Evolutionary conservation across 37 sponge, comb jelly and placozoan species (phyloP), one percentile per base, ranked within the genome.

Genomic region (Axinella damicornis): DNA sequence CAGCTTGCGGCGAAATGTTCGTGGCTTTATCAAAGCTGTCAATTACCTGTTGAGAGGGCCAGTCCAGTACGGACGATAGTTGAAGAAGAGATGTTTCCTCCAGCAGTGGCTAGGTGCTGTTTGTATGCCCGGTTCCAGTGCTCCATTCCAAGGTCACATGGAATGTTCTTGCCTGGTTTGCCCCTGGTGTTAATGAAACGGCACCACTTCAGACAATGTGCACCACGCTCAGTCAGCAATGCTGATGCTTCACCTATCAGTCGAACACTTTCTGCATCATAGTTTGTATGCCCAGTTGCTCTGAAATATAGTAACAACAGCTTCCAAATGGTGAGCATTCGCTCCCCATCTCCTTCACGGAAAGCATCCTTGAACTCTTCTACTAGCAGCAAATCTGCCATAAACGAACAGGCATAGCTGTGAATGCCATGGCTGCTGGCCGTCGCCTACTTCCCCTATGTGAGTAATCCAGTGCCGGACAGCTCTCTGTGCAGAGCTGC

Each of bases 101-200:
- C 64, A 62, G 64, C 24, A 28, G 64, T 62, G 5, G 27, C 64
- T 13, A 62, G 12, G 28, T 62, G 64, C 11, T 74, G 56, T 25
- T 74, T 74, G 57, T 27, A 74, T 14, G 53, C 56, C 24, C 57
- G n/a, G 27, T 74, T 74, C n/a, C 46, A 24, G 35, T 74, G 76
- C 27, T 74, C 76, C 18, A 53, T 74, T 25, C 53, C 56, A 25
- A 74, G 76, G 57, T 74, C 57, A 74, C 76, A 74, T 22, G 76
- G 58, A 37, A 85, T 77, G 69, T 85, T 83, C 34, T 30, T 36
- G 24, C 86, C 77, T 41, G 27, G 19, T 35, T 78, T 78, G 18
- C 76, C 85, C 19, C 78, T 65, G 30, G 74, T 85, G 58, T 85
- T 85, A 20, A 77, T 41, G 73, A 84, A 85, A n/a, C 86, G 27